These are phyloP conservation scores for Platorchestia sp. DNA, from an alignment of 1,140 invertebrate species.

Conservation along the genomic window DNA sequence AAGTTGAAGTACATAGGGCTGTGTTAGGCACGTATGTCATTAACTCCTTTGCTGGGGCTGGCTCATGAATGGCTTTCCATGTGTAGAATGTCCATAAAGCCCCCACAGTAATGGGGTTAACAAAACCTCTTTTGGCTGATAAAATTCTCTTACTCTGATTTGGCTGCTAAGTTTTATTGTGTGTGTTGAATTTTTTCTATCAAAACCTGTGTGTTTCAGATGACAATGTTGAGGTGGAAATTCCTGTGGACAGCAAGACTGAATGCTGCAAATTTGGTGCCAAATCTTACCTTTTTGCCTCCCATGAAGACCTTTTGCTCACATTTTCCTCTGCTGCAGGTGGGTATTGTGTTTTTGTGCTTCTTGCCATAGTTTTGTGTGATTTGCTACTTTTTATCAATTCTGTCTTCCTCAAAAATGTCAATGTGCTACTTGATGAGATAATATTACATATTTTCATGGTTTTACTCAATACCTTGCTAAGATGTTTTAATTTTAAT, in stretches of 20 bases:
- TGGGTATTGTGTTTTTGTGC: constrained; percentile 50
- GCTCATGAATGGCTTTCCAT: no score
- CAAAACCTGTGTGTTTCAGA: not conserved
- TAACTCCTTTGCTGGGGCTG: no score
- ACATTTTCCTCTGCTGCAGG: constrained; percentile 67
- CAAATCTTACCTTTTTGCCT: constrained; percentile 79
- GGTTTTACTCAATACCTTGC: not conserved
- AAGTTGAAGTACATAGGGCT: no score
- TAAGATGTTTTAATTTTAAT: not conserved
- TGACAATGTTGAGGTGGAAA: constrained; percentile 73
- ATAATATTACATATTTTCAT: not conserved
- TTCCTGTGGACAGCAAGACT: constrained; percentile 78
- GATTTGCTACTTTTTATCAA: no score
- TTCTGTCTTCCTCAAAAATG: no score
- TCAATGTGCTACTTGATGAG: not conserved
- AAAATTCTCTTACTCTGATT: not conserved
- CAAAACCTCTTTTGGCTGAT: no score
- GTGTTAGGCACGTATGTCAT: no score
- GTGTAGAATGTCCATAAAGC: no score
- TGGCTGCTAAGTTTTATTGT: not conserved
- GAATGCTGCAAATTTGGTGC: constrained; percentile 79
- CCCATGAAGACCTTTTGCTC: constrained; percentile 76
- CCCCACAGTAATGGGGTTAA: no score
- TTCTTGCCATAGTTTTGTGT: not conserved
- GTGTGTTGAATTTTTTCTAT: not conserved